Evolutionary conservation across 1,140 invertebrate genomes (phyloP).

Genomic region (Aphaenogaster ashmeadi): DNA sequence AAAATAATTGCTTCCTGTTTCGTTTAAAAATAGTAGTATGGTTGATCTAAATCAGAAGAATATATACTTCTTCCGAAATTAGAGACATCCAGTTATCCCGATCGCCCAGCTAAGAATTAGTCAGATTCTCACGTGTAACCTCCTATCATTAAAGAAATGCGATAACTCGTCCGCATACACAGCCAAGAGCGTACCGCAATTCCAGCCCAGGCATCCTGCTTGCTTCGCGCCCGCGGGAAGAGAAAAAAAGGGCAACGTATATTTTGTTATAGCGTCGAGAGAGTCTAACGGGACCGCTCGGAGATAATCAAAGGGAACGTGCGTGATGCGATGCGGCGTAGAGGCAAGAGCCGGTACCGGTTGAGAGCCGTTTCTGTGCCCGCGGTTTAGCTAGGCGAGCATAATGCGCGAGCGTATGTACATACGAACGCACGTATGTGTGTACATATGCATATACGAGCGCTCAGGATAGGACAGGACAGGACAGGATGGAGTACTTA

Average conservation of each 20-base stretch:
- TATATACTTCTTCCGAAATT: conserved; percentile 2
- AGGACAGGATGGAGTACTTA: conserved; percentile 77
- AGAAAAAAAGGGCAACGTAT: conserved; percentile 22
- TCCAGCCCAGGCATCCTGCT: background rate
- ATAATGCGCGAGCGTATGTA: conserved; percentile 71
- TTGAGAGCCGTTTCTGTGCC: conserved; percentile 76
- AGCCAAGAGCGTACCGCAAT: background rate
- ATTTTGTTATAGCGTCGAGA: conserved; percentile 27
- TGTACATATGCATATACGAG: conserved; percentile 46
- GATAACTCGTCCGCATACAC: background rate
- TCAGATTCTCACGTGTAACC: background rate
- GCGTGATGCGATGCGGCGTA: background rate
- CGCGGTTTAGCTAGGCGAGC: conserved; percentile 73
- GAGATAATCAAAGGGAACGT: conserved; percentile 8
- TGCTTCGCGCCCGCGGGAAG: background rate
- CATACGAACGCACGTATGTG: background rate
- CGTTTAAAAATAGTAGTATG: background rate
- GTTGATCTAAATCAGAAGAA: conserved; percentile 11
- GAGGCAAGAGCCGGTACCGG: conserved; percentile 49
- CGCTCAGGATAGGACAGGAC: conserved; percentile 67
- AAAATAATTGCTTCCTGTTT: background rate
- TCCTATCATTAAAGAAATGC: background rate
- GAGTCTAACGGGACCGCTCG: conserved; percentile 41
- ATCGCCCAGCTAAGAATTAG: background rate
- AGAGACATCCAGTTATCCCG: background rate